phyloP scores from a whole-genome alignment of 2,888 invertebrate genomes.

The Napeogenes sylphis region DNA sequence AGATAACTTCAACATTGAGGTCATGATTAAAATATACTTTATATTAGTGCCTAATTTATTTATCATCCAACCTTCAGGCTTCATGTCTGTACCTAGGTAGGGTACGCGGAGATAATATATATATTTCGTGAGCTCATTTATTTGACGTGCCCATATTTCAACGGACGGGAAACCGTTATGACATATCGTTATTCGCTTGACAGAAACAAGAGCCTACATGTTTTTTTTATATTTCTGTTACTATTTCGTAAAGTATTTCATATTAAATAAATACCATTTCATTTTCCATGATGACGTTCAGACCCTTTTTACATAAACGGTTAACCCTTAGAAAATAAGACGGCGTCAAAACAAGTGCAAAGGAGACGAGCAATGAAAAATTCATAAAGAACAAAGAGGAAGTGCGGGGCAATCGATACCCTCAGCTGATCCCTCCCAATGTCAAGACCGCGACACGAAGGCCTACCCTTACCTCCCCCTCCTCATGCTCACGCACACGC shows the following conservation, averaged over 20 bases:
- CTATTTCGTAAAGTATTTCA: too few relatives aligned
- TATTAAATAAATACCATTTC: too few relatives aligned
- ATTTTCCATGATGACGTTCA: too few relatives aligned
- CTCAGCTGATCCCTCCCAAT: constrained; percentile 74
- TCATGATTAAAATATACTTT: constrained; percentile 1
- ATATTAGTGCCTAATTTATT: neutral
- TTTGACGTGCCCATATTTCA: constrained; percentile 13
- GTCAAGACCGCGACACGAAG: constrained; percentile 59
- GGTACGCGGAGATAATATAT: constrained; percentile 3
- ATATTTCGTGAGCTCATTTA: neutral
- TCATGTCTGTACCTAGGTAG: constrained; percentile 7
- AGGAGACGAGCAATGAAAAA: constrained; percentile 54
- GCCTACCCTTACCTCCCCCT: constrained; percentile 33
- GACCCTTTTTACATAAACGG: constrained; percentile 7
- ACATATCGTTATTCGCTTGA: constrained; percentile 12
- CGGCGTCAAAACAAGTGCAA: constrained; percentile 35
- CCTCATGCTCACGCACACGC: constrained; percentile 23
- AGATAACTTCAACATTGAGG: constrained; percentile 4
- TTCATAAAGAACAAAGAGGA: constrained; percentile 69
- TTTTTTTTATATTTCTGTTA: too few relatives aligned
- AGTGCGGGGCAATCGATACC: constrained; percentile 65
- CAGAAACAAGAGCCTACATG: neutral
- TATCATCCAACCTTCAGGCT: neutral
- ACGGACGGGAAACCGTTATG: constrained; percentile 15
- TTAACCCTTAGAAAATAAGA: constrained; percentile 9